Conservation (phyloP, 2,888 invertebrate species). For the Muscina levida region DNA sequence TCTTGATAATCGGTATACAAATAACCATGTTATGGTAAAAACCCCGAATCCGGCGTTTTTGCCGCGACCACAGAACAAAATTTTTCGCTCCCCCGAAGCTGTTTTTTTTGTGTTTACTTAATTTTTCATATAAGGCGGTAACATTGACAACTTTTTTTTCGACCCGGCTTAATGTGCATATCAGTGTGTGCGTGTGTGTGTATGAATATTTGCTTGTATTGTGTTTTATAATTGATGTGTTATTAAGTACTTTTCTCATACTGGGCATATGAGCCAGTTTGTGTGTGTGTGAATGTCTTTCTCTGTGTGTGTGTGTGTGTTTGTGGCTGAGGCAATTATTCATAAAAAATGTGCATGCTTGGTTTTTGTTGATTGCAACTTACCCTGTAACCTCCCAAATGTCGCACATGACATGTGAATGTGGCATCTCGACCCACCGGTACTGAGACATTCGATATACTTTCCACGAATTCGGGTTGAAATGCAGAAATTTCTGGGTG, state of each 20-base stretch:
- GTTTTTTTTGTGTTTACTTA: too few species aligned
- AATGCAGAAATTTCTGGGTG: constrained; percentile 85
- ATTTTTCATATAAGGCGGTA: too few species aligned
- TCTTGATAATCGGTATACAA: too few species aligned
- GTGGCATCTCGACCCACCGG: constrained; percentile 92
- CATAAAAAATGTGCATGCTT: constrained; percentile 36
- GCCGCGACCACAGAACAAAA: too few species aligned
- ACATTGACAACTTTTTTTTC: too few species aligned
- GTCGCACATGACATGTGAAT: constrained; percentile 91
- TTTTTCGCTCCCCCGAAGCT: too few species aligned
- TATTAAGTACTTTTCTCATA: constrained; percentile 61
- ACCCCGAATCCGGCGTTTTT: too few species aligned
- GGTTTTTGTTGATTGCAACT: constrained; percentile 76
- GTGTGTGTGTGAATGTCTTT: constrained; percentile 21
- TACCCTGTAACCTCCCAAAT: constrained; percentile 94
- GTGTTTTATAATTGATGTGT: constrained; percentile 63
- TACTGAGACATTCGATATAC: constrained; percentile 90
- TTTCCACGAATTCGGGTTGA: constrained; percentile 92
- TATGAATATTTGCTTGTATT: constrained; percentile 39
- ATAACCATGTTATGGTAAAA: too few species aligned
- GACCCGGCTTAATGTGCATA: too few species aligned
- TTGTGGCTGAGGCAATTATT: constrained; percentile 56
- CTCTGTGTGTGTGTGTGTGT: constrained; percentile 35
- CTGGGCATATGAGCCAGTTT: constrained; percentile 41
- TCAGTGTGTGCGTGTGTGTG: constrained; percentile 24